Conservation (phyloP, 1,140 invertebrate species). For the Halotydeus destructor region DNA sequence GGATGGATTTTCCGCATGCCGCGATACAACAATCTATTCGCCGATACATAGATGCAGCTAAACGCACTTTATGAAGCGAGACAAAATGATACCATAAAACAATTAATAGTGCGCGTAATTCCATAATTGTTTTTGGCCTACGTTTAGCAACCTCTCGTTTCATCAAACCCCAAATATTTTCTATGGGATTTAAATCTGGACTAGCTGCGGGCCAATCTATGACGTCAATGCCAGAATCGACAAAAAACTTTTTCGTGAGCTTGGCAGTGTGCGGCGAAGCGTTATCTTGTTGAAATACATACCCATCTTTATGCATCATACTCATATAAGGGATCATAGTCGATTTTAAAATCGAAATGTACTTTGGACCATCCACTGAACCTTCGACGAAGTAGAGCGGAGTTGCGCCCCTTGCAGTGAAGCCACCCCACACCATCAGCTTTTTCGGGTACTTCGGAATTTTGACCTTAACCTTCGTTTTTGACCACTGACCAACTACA, state of each 20-base stretch:
- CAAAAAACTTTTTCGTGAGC: constrained; percentile 17
- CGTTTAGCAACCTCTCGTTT: background rate
- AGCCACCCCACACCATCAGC: constrained; percentile 7
- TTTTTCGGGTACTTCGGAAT: background rate
- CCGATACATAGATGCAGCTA: too few relatives aligned
- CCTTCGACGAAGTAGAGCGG: background rate
- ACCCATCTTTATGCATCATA: background rate
- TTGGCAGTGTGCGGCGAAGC: constrained; percentile 21
- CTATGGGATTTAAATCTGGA: constrained; percentile 25
- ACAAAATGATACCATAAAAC: too few relatives aligned
- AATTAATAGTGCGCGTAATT: background rate
- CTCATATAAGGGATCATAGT: background rate
- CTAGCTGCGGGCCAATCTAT: constrained; percentile 23
- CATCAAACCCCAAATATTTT: constrained; percentile 23
- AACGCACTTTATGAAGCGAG: too few relatives aligned
- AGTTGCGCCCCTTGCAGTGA: background rate
- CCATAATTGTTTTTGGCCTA: background rate
- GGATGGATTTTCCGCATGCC: too few relatives aligned
- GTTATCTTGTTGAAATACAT: constrained; percentile 22
- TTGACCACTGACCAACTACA: background rate
- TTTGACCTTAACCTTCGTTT: background rate
- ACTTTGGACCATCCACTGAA: background rate
- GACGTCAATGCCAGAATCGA: constrained; percentile 15
- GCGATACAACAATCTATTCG: too few relatives aligned
- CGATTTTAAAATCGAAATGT: background rate